phyloP scores from a whole-genome alignment of 2,888 invertebrate species.

The Protula sp. region DNA sequence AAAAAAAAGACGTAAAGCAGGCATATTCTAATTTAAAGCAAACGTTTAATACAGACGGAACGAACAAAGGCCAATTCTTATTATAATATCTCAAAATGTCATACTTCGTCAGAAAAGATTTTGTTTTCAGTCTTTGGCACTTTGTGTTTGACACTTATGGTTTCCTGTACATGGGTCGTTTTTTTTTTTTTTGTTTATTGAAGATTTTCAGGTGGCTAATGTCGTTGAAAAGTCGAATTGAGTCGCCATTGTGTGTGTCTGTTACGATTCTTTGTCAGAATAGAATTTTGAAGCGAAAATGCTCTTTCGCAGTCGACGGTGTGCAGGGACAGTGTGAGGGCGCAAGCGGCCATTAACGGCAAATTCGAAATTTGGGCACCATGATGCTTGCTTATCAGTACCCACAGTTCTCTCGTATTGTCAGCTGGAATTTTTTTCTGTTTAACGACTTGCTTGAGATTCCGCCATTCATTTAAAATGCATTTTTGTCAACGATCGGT shows the following conservation, averaged over 20 bases:
- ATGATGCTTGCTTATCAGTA: neutral
- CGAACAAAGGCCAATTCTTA: no score
- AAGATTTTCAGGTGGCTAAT: no score
- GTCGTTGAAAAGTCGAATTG: no score
- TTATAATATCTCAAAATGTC: no score
- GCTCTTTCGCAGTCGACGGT: neutral
- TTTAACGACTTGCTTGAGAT: neutral
- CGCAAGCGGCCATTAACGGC: neutral
- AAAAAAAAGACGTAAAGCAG: no score
- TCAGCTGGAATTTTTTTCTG: neutral
- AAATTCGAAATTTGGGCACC: neutral
- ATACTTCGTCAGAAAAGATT: no score
- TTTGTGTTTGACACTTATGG: no score
- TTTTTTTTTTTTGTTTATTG: no score
- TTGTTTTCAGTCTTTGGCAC: no score
- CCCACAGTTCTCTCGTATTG: neutral
- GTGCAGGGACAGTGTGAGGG: neutral
- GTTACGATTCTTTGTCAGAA: neutral
- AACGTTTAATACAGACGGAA: no score
- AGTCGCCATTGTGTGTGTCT: neutral
- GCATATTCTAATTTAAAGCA: no score
- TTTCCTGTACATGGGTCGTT: no score
- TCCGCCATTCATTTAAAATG: neutral
- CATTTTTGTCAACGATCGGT: neutral
- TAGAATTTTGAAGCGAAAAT: slow-evolving; percentile 1